Conservation (phyloP, 2,113 vertebrate species). For the Monopterus albus region DNA sequence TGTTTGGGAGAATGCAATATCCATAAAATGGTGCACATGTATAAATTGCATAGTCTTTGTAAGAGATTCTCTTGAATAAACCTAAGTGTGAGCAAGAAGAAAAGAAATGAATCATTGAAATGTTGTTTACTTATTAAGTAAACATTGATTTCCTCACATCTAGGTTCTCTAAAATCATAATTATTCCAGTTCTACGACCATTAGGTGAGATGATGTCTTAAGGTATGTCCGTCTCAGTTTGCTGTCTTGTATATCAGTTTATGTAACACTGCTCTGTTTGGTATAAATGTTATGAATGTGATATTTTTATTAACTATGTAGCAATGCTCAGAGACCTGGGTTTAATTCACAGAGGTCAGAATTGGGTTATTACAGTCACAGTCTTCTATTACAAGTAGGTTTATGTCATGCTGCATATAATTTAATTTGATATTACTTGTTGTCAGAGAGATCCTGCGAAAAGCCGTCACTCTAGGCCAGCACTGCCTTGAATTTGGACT, state of each 20-base stretch:
- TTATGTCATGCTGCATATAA: conserved; percentile 22
- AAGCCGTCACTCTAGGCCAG: conserved; percentile 30
- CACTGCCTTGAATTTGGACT: conserved; percentile 47
- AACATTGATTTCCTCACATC: background rate
- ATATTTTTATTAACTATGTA: conserved; percentile 34
- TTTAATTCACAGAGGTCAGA: background rate
- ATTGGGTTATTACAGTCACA: conserved; percentile 1
- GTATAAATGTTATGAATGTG: conserved; percentile 11
- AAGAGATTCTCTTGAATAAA: conserved; percentile 15
- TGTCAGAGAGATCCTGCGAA: background rate
- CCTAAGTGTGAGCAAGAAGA: conserved; percentile 1
- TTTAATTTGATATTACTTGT: conserved; percentile 6
- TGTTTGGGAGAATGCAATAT: conserved; percentile 43
- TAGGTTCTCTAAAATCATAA: conserved; percentile 2
- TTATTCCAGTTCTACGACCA: conserved; percentile 4
- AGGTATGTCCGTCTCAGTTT: no score
- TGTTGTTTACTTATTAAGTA: conserved; percentile 9
- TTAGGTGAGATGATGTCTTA: background rate
- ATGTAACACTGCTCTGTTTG: conserved; percentile 18
- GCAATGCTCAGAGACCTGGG: background rate
- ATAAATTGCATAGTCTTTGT: conserved; percentile 18
- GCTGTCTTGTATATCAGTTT: no score
- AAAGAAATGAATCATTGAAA: conserved; percentile 26
- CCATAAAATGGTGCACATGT: conserved; percentile 25
- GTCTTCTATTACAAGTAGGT: conserved; percentile 11